Percentiles rank a stretch among this genome's conserved stretches.
phyloP scores from a whole-genome alignment of 2,888 invertebrate species.

The Salpingus planirostris region DNA sequence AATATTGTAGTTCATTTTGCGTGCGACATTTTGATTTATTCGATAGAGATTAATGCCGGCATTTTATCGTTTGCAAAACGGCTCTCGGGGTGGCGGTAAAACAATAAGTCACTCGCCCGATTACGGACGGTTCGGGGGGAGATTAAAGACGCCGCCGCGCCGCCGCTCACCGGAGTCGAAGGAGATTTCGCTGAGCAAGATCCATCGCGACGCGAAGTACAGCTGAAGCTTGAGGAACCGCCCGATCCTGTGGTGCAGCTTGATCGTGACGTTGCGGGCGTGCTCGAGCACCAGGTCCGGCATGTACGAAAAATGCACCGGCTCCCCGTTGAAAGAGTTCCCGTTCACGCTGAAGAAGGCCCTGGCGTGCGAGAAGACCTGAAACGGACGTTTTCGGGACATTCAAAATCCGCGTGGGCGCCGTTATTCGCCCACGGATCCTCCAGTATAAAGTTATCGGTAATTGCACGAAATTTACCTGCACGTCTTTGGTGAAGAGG shows the following conservation, averaged over 20 bases:
- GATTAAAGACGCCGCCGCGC: conserved; percentile 18
- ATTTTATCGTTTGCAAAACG: conserved; percentile 26
- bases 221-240: conserved; percentile 66
- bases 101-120: conserved; percentile 26
- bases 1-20: conserved; percentile 19
- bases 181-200: conserved; percentile 77
- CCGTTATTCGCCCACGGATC: too few relatives aligned
- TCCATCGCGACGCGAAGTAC: conserved; percentile 74
- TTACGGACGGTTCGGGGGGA: conserved; percentile 19
- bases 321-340: conserved; percentile 59
- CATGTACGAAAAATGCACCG: conserved; percentile 68
- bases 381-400: too few relatives aligned
- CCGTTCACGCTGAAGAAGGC: conserved; percentile 69
- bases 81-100: conserved; percentile 13
- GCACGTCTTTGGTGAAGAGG: conserved; percentile 65
- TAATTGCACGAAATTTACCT: conserved; percentile 43
- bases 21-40: conserved; percentile 31
- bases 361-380: conserved; percentile 72
- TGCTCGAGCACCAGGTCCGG: conserved; percentile 66
- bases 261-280: conserved; percentile 73
- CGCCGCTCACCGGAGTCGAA: conserved; percentile 75
- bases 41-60: conserved; percentile 32
- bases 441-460: too few relatives aligned
- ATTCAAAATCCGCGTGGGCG: too few relatives aligned
- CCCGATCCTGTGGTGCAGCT: conserved; percentile 67